Conservation (phyloP, 2,888 invertebrate species). For the Caenorhabditis sp. region DNA sequence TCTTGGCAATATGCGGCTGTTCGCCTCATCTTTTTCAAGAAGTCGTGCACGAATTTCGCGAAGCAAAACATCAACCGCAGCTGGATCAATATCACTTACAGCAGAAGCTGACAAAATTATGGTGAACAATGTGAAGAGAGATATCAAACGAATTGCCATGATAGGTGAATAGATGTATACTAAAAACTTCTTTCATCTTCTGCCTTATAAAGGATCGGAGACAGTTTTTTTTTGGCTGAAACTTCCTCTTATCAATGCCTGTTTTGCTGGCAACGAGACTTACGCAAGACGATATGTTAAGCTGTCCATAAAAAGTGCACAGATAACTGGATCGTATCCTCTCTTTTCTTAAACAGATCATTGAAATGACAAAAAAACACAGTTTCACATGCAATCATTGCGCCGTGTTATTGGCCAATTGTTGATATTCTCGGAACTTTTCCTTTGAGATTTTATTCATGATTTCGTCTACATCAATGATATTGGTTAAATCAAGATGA, state of each 20-base stretch:
- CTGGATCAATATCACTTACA: conserved; percentile 20
- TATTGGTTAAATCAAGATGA: not conserved
- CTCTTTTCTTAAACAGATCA: not conserved
- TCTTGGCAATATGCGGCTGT: conserved; percentile 8
- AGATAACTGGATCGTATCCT: conserved; percentile 33
- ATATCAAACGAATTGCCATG: conserved; percentile 15
- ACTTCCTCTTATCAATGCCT: conserved; percentile 40
- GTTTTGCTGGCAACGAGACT: conserved; percentile 41
- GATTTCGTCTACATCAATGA: not conserved
- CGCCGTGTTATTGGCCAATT: not conserved
- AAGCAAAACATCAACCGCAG: conserved; percentile 29
- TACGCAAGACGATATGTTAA: conserved; percentile 23
- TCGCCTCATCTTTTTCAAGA: conserved; percentile 16
- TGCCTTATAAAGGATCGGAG: conserved; percentile 21
- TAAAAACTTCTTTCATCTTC: conserved; percentile 12
- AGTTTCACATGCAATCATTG: not conserved
- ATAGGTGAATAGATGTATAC: not conserved
- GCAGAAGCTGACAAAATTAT: not conserved
- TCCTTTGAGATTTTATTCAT: not conserved
- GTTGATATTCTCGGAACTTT: not conserved
- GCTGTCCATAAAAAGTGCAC: conserved; percentile 26
- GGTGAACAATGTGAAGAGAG: not conserved
- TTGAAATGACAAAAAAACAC: not conserved
- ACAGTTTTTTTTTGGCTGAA: conserved; percentile 26
- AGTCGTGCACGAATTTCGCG: conserved; percentile 36